A percentile compares a stretch with the other conserved stretches of the same genome.
These are phyloP conservation scores for Lasioglossum zephyrum DNA, from an alignment of 2,888 invertebrate genomes.

Conservation along the genomic window DNA sequence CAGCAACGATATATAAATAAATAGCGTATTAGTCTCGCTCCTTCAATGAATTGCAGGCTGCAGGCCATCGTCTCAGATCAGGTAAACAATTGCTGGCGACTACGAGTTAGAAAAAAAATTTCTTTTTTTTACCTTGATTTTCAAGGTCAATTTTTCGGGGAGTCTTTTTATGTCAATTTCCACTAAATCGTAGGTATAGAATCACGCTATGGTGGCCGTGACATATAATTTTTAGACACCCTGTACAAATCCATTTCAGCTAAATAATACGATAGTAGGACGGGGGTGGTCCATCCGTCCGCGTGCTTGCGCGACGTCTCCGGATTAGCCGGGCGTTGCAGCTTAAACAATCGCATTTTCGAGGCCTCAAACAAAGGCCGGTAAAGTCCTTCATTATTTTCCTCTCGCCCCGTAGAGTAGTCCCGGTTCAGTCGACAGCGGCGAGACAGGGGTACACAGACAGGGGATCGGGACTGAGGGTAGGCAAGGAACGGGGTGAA, in stretches of 20 bases:
- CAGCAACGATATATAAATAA: no score
- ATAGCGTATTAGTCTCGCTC: no score
- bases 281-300: neutral
- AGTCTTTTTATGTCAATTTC: no score
- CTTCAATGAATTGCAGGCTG: no score
- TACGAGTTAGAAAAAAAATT: no score
- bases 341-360: conserved; percentile 65
- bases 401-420: neutral
- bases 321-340: conserved; percentile 57
- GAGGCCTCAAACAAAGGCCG: conserved; percentile 60
- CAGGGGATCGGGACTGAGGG: conserved; percentile 23
- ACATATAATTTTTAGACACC: no score
- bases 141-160: no score
- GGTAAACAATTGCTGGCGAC: no score
- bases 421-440: conserved; percentile 54
- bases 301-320: conserved; percentile 35
- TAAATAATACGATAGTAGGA: conserved; percentile 32
- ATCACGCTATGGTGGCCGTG: no score
- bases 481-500: neutral
- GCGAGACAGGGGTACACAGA: conserved; percentile 60
- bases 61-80: no score
- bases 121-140: no score
- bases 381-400: conserved; percentile 54
- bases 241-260: conserved; percentile 40
- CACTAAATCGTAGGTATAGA: no score